These are phyloP conservation scores for Carassius carassius DNA, from an alignment of 2,113 vertebrate species.

Conservation along the genomic window DNA sequence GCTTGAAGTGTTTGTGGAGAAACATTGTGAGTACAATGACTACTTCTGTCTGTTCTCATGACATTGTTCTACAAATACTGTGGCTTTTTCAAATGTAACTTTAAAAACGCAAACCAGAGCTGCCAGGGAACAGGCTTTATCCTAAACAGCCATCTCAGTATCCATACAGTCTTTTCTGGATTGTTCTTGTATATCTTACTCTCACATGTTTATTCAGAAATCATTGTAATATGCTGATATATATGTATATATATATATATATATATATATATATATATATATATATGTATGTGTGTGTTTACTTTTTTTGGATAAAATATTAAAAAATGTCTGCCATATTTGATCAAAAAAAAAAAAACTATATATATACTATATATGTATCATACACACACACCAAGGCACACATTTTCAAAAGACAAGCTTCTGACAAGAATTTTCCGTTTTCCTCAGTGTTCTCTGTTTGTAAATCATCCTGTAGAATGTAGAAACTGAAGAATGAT, in stretches of 20 bases:
- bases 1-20: neutral
- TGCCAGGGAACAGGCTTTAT: neutral
- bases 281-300: no score
- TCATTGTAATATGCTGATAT: no score
- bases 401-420: neutral
- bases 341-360: no score
- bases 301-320: no score
- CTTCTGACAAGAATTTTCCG: neutral
- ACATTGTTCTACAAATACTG: neutral
- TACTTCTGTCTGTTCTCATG: neutral
- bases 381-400: neutral
- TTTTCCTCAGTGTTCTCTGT: neutral
- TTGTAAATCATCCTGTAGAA: neutral
- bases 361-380: no score
- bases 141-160: neutral
- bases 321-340: no score
- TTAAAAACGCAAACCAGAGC: neutral
- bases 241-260: no score
- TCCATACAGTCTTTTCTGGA: neutral
- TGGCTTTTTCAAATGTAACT: neutral
- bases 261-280: no score
- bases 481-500: neutral
- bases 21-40: neutral
- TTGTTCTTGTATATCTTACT: neutral
- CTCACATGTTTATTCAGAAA: no score